phyloP scores from a whole-genome alignment of 1,140 invertebrate species.

The Drosophila albomicans region DNA sequence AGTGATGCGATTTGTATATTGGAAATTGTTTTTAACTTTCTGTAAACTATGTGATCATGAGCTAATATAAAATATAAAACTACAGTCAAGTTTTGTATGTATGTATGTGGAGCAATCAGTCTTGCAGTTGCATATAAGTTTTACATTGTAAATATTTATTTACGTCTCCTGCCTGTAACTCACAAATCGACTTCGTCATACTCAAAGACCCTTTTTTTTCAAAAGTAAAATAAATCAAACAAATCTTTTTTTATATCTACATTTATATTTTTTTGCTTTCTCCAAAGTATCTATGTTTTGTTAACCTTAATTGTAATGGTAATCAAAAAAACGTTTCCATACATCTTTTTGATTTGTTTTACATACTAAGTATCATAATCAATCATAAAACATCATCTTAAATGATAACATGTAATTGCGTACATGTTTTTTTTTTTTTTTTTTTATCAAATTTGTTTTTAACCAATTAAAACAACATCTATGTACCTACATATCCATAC shows the following conservation, averaged over 20 bases:
- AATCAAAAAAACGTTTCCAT: constrained; percentile 65
- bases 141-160: too few relatives aligned
- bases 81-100: neutral
- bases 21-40: constrained; percentile 14
- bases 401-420: constrained; percentile 44
- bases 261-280: constrained; percentile 68
- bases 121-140: too few relatives aligned
- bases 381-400: constrained; percentile 63
- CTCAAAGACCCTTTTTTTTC: too few relatives aligned
- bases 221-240: neutral
- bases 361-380: constrained; percentile 44
- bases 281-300: constrained; percentile 56
- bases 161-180: too few relatives aligned
- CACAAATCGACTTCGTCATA: too few relatives aligned
- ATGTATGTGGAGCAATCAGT: too few relatives aligned
- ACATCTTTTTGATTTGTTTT: constrained; percentile 45
- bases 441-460: constrained; percentile 58
- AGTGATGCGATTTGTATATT: constrained; percentile 4
- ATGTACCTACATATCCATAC: constrained; percentile 62
- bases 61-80: constrained; percentile 22
- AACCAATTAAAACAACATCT: constrained; percentile 74
- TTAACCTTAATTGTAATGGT: constrained; percentile 60
- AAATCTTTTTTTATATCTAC: constrained; percentile 54
- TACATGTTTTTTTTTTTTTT: neutral
- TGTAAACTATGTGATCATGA: constrained; percentile 25